These are phyloP conservation scores for Synanthedon vespiformis DNA, from an alignment of 2,888 invertebrate genomes.

Conservation along the genomic window DNA sequence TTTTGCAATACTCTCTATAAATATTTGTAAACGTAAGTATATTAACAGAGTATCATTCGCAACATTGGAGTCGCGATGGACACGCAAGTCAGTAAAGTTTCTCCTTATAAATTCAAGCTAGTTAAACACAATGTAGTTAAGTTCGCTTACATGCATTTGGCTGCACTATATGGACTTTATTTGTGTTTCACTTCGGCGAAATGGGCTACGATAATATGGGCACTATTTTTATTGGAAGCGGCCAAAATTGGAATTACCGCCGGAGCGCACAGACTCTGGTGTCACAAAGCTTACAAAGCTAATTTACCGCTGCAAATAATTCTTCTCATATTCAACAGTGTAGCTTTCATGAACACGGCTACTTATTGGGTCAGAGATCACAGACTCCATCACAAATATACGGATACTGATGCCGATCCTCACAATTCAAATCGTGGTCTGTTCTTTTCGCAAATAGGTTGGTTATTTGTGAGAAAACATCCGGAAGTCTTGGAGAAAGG, in stretches of 20 bases:
- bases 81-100: neutral
- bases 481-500: constrained; percentile 6
- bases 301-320: constrained; percentile 60
- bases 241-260: constrained; percentile 58
- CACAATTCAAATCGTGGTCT: constrained; percentile 4
- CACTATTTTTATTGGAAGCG: constrained; percentile 7
- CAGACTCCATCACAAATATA: constrained; percentile 4
- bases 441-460: constrained; percentile 6
- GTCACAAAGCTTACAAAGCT: constrained; percentile 69
- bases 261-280: constrained; percentile 70
- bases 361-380: constrained; percentile 7
- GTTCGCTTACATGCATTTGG: constrained; percentile 9
- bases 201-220: constrained; percentile 10
- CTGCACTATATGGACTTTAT: constrained; percentile 10
- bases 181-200: constrained; percentile 8
- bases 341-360: constrained; percentile 25
- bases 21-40: neutral
- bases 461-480: constrained; percentile 5
- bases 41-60: neutral
- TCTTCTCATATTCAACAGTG: constrained; percentile 58
- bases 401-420: constrained; percentile 5
- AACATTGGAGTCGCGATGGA: neutral
- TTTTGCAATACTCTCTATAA: neutral
- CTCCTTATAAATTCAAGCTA: neutral
- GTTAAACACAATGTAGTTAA: constrained; percentile 9